Evolutionary conservation across 2,113 vertebrate genomes (phyloP).

Genomic region (Oenanthe oenanthe): DNA sequence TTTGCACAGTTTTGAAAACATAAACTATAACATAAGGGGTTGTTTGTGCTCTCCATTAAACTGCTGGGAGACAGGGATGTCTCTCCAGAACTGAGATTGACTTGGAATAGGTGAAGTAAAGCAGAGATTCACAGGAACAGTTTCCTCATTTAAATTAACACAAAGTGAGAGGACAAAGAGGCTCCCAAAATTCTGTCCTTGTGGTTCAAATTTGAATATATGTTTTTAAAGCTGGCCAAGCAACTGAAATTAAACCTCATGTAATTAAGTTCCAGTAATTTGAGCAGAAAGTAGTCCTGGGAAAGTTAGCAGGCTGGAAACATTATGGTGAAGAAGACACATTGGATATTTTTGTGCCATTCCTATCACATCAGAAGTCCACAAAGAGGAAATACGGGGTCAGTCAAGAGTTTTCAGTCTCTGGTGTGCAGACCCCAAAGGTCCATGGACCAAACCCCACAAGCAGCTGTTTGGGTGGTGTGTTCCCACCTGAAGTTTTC

Average conservation of each 20-base stretch:
- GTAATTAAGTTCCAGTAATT: slow-evolving; percentile 53
- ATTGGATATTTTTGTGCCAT: neutral
- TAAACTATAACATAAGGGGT: neutral
- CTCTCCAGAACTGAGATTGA: neutral
- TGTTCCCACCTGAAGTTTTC: slow-evolving; percentile 10
- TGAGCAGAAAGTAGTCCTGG: slow-evolving; percentile 52
- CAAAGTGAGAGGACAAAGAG: slow-evolving; percentile 42
- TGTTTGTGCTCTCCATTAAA: neutral
- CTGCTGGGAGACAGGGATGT: neutral
- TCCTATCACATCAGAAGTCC: slow-evolving; percentile 17
- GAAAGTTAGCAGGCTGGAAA: slow-evolving; percentile 48
- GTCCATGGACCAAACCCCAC: neutral
- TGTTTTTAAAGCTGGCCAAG: slow-evolving; percentile 31
- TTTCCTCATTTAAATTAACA: slow-evolving; percentile 36
- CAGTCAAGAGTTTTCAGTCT: slow-evolving; percentile 22
- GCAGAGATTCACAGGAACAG: slow-evolving; percentile 32
- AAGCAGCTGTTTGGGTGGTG: neutral
- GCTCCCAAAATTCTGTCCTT: slow-evolving; percentile 44
- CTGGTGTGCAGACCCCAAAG: neutral
- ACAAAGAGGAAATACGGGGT: neutral
- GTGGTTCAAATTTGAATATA: slow-evolving; percentile 54
- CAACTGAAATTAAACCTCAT: slow-evolving; percentile 41
- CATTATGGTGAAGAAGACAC: neutral
- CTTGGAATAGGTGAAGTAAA: neutral
- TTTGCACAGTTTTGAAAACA: neutral